Conservation (phyloP, 2,797 vertebrate genomes). For the Carduelis carduelis region DNA sequence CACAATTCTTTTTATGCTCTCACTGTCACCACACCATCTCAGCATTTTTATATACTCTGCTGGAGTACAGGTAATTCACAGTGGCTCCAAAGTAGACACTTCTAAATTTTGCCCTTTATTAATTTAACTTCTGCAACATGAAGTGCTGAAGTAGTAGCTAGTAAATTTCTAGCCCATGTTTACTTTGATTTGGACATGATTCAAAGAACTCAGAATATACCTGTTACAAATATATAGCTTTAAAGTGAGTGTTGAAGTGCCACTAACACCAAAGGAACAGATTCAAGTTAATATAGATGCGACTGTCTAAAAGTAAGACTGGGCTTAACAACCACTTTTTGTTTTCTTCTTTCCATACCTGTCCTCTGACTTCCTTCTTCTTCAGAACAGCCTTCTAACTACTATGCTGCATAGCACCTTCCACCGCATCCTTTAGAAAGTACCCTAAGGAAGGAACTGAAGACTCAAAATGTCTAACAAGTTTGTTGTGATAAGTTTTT, state of each 20-base stretch:
- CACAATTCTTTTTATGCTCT: not conserved
- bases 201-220: not conserved
- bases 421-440: not conserved
- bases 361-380: not conserved
- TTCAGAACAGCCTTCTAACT: not conserved
- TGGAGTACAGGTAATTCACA: not conserved
- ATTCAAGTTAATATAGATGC: not conserved
- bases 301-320: not conserved
- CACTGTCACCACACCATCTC: not conserved
- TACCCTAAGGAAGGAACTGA: not conserved
- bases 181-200: not conserved
- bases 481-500: not conserved
- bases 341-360: not conserved
- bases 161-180: not conserved
- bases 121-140: not conserved
- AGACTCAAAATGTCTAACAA: not conserved
- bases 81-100: not conserved
- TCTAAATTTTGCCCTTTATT: not conserved
- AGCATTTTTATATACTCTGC: not conserved
- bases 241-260: not conserved
- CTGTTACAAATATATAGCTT: not conserved
- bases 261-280: not conserved
- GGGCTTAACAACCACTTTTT: not conserved
- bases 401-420: not conserved
- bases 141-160: not conserved